A percentile compares a stretch with the other conserved stretches of the same genome.
Evolutionary conservation across 2,113 vertebrate species (phyloP).

Genomic region (Ellobius talpinus): DNA sequence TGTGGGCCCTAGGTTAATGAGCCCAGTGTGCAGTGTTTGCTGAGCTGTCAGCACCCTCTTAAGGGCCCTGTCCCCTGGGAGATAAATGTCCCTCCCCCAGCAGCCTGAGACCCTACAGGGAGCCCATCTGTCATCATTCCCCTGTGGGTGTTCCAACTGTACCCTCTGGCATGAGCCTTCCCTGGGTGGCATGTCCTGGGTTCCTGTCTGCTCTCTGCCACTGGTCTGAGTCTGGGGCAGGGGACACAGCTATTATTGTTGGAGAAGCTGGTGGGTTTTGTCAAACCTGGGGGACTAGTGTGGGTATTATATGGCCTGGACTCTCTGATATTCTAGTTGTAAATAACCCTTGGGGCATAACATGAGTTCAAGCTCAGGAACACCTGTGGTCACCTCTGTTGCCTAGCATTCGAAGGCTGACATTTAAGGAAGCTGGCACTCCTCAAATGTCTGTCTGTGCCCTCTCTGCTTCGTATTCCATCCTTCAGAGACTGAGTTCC

Average conservation of each 20-base stretch:
- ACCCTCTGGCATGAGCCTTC: too few relatives aligned
- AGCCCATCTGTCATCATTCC: not conserved
- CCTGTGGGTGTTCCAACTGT: not conserved
- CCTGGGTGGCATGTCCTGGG: not conserved
- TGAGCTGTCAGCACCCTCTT: fast-evolving
- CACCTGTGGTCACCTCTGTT: not conserved
- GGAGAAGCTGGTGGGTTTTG: fast-evolving
- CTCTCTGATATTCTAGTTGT: not conserved
- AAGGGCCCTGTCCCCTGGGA: not conserved
- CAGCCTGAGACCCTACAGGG: fast-evolving
- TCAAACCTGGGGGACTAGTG: not conserved
- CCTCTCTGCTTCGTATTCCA: not conserved
- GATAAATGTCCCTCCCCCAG: not conserved
- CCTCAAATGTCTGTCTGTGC: not conserved
- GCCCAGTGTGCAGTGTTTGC: not conserved
- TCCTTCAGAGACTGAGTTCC: fast-evolving
- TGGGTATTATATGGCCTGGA: not conserved
- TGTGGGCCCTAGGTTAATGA: fast-evolving
- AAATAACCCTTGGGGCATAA: too few relatives aligned
- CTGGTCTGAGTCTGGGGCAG: not conserved
- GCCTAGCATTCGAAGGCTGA: not conserved
- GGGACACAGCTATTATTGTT: fast-evolving
- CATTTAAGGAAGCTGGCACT: not conserved
- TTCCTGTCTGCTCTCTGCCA: not conserved
- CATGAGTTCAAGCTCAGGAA: not conserved